Evolutionary conservation across 2,888 invertebrate species (phyloP).

Genomic region (Therioaphis trifolii): DNA sequence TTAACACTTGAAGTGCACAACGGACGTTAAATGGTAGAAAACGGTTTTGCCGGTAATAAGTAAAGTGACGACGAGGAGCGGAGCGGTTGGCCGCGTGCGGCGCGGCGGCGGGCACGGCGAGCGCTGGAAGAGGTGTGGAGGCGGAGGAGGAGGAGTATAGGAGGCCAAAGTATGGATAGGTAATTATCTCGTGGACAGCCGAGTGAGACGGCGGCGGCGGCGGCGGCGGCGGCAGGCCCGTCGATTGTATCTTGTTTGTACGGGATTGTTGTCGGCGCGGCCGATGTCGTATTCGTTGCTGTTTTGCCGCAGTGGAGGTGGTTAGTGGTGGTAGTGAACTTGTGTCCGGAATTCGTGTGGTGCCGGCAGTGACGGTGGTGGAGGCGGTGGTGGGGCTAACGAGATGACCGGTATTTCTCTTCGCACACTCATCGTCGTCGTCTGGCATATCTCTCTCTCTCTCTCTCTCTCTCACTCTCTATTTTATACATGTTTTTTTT

Average conservation of each 20-base stretch:
- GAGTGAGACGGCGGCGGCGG: constrained; percentile 36
- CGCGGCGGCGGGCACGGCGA: background rate
- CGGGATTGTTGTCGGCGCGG: constrained; percentile 50
- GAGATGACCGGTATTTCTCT: constrained; percentile 62
- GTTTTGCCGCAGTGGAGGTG: background rate
- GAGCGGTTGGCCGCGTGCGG: background rate
- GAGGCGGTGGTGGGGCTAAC: constrained; percentile 54
- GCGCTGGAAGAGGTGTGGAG: no score
- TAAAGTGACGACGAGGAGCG: background rate
- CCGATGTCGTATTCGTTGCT: background rate
- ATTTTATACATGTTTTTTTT: background rate
- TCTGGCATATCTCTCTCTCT: constrained; percentile 12
- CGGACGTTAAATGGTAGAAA: constrained; percentile 20
- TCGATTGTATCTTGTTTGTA: constrained; percentile 61
- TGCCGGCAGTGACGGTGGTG: background rate
- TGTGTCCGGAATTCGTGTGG: constrained; percentile 57
- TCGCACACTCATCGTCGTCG: background rate
- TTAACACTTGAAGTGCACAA: background rate
- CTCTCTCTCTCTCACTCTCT: constrained; percentile 36
- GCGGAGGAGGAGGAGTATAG: background rate
- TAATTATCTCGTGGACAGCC: constrained; percentile 61
- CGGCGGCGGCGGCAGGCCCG: constrained; percentile 15
- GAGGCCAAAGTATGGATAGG: constrained; percentile 35
- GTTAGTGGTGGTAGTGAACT: constrained; percentile 41
- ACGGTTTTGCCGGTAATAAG: constrained; percentile 20